Evolutionary conservation across 2,888 invertebrate species (phyloP), one percentile per base, ranked within the genome.

Genomic region (Spialia ferax): DNA sequence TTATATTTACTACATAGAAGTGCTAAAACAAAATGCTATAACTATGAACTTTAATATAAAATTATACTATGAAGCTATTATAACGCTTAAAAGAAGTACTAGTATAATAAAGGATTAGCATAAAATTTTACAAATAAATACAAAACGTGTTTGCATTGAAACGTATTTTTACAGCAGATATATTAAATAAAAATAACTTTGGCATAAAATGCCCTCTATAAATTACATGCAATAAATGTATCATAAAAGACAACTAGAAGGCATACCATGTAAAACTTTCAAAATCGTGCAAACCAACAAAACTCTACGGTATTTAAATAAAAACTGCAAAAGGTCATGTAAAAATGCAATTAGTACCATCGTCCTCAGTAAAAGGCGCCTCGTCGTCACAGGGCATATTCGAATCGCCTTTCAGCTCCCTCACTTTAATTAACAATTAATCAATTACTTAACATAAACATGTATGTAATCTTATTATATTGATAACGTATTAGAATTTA

Each of bases 371-470:
- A 84, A 77, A 84, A 73, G 81, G 81, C 77, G 85, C 87, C 75
- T 74, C 80, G 71, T 83, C 87, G 73, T 84, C 87, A 75, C 85
- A 75, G 86, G 81, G 80, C 81, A 87, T 79, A 85, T 86, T 87
- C 75, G 84, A 77, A 74, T 88, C 82, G 83, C 84, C 84, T 85
- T 86, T 93, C 85, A 82, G 86, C 91, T 91, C 92, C 92, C 86
- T 92, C 70, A 89, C 93, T 93, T 93, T 87, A 89, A 88, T 84
- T 85, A 84, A 90, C 80, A 90, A 88, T 78, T 75, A 83, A 82
- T 79, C 60, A 72, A 69, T 68, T 66, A 71, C 55, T 57, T 59
- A 18, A 55, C 13, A 63, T 29, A 26, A 38, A 20, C 26, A 26
- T 45, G n/a, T 13, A 56, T 56, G 20, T 13, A 56, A 13, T 20